These are phyloP conservation scores for Zosterops pallidus DNA, from an alignment of 2,113 vertebrate species.

Conservation along the genomic window DNA sequence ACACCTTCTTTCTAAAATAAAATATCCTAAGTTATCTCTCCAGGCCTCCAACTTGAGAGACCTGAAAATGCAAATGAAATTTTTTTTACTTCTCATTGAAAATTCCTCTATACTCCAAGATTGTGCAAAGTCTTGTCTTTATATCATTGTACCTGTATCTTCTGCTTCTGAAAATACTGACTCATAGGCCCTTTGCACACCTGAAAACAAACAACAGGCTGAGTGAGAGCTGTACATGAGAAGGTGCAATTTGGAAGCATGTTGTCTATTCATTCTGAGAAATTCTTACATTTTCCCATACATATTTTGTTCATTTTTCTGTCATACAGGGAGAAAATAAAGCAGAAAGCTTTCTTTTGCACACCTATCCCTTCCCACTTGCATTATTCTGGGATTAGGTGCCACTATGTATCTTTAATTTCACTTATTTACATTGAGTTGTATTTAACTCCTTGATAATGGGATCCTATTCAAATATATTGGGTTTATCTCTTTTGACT, in stretches of 20 bases:
- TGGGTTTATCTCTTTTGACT: not conserved
- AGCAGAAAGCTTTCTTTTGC: not conserved
- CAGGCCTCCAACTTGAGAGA: not conserved
- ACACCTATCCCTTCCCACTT: not conserved
- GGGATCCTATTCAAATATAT: not conserved
- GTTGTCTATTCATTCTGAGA: not conserved
- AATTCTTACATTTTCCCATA: not conserved
- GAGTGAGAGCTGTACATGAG: not conserved
- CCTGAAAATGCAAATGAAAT: not conserved
- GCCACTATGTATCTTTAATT: not conserved
- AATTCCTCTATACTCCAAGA: not conserved
- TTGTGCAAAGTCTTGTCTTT: not conserved
- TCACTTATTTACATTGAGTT: not conserved
- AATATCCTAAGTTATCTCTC: not conserved
- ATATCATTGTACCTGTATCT: not conserved
- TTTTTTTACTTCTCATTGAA: not conserved
- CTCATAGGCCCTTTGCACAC: not conserved
- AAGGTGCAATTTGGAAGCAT: not conserved
- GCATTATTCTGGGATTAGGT: not conserved
- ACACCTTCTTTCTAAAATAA: not conserved
- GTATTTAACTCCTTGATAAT: not conserved
- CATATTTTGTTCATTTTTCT: not conserved
- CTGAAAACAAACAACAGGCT: not conserved
- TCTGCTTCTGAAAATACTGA: not conserved
- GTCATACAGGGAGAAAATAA: not conserved